Percentiles rank a stretch among this genome's conserved stretches.
These are phyloP conservation scores for Oryctes rhinoceros DNA, from an alignment of 1,140 invertebrate genomes.

Conservation along the genomic window DNA sequence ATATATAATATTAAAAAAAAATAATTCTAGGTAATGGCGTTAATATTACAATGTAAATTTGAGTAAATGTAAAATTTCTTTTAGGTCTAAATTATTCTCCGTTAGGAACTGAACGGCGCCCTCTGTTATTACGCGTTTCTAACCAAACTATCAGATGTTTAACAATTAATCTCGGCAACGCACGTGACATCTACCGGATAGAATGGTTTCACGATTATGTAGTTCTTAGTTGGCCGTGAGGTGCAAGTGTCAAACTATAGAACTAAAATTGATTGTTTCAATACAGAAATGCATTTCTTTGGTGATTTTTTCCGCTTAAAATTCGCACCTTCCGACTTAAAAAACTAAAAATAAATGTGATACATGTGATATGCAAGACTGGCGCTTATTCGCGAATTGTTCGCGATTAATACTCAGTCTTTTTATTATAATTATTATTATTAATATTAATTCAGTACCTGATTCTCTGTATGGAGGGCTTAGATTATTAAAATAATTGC, in stretches of 20 bases:
- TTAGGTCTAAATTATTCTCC: too few species aligned
- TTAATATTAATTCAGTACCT: conserved; percentile 44
- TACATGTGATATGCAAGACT: conserved; percentile 57
- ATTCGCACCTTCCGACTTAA: conserved; percentile 47
- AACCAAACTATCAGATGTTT: conserved; percentile 2
- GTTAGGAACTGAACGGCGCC: neutral
- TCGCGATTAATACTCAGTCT: conserved; percentile 48
- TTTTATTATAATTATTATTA: conserved; percentile 28
- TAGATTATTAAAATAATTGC: conserved; percentile 47
- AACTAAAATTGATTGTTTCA: conserved; percentile 57
- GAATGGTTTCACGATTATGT: neutral
- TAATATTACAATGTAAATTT: too few species aligned
- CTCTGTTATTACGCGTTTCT: neutral
- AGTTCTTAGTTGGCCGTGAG: conserved; percentile 34
- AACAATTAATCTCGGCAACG: neutral
- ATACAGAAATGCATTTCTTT: conserved; percentile 56
- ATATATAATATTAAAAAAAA: too few species aligned
- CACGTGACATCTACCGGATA: conserved; percentile 9
- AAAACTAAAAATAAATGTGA: conserved; percentile 55
- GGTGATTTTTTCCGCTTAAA: conserved; percentile 46
- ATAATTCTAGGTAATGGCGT: too few species aligned
- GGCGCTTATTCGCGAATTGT: conserved; percentile 47
- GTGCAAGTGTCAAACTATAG: conserved; percentile 44
- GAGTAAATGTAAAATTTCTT: neutral
- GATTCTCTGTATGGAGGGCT: conserved; percentile 50